Evolutionary conservation across 2,797 vertebrate genomes (phyloP).

Genomic region (Acanthurus lineatus): DNA sequence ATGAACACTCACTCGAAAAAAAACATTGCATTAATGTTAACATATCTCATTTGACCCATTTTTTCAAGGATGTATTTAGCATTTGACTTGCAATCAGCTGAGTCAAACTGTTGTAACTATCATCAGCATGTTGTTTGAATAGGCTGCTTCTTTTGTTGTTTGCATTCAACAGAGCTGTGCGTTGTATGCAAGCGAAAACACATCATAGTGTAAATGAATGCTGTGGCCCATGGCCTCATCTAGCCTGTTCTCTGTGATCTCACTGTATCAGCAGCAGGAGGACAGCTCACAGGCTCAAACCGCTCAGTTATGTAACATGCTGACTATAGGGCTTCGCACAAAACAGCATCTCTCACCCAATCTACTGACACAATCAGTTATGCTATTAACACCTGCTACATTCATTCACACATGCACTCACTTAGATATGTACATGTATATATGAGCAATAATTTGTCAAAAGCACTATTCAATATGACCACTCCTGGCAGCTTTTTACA

Average conservation of each 20-base stretch:
- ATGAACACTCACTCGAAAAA: too few species aligned
- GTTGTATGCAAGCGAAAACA: conserved; percentile 33
- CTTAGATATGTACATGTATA: background rate
- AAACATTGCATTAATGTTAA: too few species aligned
- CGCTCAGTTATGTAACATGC: conserved; percentile 64
- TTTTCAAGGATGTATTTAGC: too few species aligned
- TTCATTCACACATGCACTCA: background rate
- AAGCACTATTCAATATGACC: background rate
- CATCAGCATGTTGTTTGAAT: conserved; percentile 18
- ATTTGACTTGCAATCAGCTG: background rate
- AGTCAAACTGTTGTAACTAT: conserved; percentile 1
- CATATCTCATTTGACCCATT: too few species aligned
- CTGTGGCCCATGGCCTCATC: conserved; percentile 46
- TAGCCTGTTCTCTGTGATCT: conserved; percentile 46
- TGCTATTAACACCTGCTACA: background rate
- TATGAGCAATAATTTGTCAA: background rate
- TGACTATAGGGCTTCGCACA: conserved; percentile 61
- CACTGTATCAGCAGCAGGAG: conserved; percentile 62
- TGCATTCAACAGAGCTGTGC: conserved; percentile 17
- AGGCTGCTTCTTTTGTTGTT: conserved; percentile 22
- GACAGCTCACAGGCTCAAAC: conserved; percentile 55
- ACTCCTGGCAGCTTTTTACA: background rate
- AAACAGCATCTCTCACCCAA: conserved; percentile 38
- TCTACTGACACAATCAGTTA: conserved; percentile 14
- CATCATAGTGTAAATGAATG: conserved; percentile 40